Percentiles rank a stretch among this genome's conserved stretches.
These are phyloP conservation scores for Spheniscus mendiculus DNA, from an alignment of 2,113 vertebrate species.

Conservation along the genomic window DNA sequence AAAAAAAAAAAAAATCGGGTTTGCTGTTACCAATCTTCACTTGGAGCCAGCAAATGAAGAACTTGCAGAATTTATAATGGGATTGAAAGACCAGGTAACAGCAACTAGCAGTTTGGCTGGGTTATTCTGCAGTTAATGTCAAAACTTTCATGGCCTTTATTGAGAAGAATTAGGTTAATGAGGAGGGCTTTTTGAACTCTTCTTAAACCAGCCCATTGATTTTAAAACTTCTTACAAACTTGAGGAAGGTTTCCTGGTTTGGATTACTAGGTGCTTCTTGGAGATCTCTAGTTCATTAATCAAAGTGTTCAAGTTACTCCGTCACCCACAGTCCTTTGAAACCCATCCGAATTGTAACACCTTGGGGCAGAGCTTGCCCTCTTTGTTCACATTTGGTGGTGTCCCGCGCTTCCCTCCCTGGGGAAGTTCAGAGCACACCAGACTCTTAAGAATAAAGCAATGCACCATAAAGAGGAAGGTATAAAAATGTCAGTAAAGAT, in stretches of 20 bases:
- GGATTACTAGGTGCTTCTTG: not conserved
- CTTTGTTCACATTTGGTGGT: not conserved
- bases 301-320: not conserved
- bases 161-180: not conserved
- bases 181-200: not conserved
- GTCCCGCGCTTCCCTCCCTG: not conserved
- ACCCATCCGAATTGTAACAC: not conserved
- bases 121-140: not conserved
- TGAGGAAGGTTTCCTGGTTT: not conserved
- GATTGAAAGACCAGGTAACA: not conserved
- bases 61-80: not conserved
- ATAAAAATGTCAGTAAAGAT: not conserved
- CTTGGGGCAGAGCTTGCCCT: not conserved
- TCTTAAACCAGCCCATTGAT: not conserved
- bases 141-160: not conserved
- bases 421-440: not conserved
- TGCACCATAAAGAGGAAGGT: not conserved
- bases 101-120: not conserved
- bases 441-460: not conserved
- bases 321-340: not conserved
- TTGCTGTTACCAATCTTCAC: not conserved
- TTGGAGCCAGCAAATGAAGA: not conserved
- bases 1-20: too few relatives aligned
- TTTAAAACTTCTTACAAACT: not conserved
- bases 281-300: not conserved